Evolutionary conservation across 2,888 invertebrate species (phyloP), one percentile per base, ranked within the genome.

Genomic region (Andricus curvator): DNA sequence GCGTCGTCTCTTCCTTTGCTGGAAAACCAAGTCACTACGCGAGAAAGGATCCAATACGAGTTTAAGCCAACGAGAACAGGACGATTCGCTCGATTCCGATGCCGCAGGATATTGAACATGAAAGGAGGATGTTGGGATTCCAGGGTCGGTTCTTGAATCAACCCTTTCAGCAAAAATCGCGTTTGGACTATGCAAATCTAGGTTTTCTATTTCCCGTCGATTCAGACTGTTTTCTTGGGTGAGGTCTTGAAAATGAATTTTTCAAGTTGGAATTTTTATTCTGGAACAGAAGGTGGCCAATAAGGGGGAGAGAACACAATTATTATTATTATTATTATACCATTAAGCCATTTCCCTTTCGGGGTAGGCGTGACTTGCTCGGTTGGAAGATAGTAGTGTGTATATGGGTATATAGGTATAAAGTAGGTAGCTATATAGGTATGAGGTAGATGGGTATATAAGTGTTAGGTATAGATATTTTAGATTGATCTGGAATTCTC

Each of bases 91-190:
- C 11, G 51, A 51, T 29, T n/a, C 9, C 20, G 51, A 56, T 29
- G 51, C 33, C 51, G 33, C 20, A 74, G 51, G 74, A 74, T 56
- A 74, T 56, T 74, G 51, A 74, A 74, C 74, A 74, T 56, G 56
- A 33, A 56, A 74, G 51, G 29, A 74, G 48, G 56, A 74, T 70
- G 48, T 48, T 70, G 29, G 22, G 13, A 70, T n/a, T n/a, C 20
- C 56, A 56, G 56, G n/a, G 56, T 56, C n/a, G n/a, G 9, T n/a
- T n/a, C n/a, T 56, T 56, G n/a, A 56, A n/a, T 56, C 56, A n/a
- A 56, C n/a, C 9, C 20, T 56, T 56, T n/a, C 56, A n/a, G n/a
- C 56, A 56, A 56, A 56, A 56, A 56, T 56, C n/a, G n/a, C 20
- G 56, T 56, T 56, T n/a, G 20, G n/a, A 56, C 56, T 56, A 56